Percentiles rank a stretch among this genome's conserved stretches.
Conservation (phyloP, 1,140 invertebrate genomes). For the Philopotamus ludificatus region DNA sequence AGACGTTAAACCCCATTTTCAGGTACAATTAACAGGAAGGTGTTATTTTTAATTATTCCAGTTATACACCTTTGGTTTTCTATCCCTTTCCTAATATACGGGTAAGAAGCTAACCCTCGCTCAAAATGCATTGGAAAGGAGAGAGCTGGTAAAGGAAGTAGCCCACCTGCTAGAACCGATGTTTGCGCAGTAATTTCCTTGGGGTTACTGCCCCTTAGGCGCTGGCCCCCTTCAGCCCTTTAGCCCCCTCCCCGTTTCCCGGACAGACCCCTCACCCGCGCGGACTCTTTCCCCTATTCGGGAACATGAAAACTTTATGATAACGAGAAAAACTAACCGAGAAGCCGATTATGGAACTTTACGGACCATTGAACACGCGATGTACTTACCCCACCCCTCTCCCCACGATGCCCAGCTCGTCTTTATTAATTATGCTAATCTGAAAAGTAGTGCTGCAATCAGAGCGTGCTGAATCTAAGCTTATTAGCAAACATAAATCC, state of each 20-base stretch:
- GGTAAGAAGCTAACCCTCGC: too few species aligned
- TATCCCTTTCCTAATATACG: too few species aligned
- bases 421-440: too few species aligned
- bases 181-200: slow-evolving; percentile 17
- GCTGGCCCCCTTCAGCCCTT: neutral
- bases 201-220: slow-evolving; percentile 19
- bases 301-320: slow-evolving; percentile 8
- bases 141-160: neutral
- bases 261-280: neutral
- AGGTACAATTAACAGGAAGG: too few species aligned
- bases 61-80: too few species aligned
- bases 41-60: too few species aligned
- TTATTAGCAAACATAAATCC: too few species aligned
- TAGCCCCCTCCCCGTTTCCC: neutral
- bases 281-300: neutral
- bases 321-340: slow-evolving; percentile 12
- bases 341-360: neutral
- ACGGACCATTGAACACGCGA: neutral
- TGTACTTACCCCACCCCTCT: too few species aligned
- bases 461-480: too few species aligned
- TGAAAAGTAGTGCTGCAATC: too few species aligned
- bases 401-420: too few species aligned
- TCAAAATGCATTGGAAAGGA: neutral
- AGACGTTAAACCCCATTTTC: too few species aligned
- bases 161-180: slow-evolving; percentile 7